Conservation (phyloP, 2,797 vertebrate genomes). For the Pseudotriccus pelzelni region DNA sequence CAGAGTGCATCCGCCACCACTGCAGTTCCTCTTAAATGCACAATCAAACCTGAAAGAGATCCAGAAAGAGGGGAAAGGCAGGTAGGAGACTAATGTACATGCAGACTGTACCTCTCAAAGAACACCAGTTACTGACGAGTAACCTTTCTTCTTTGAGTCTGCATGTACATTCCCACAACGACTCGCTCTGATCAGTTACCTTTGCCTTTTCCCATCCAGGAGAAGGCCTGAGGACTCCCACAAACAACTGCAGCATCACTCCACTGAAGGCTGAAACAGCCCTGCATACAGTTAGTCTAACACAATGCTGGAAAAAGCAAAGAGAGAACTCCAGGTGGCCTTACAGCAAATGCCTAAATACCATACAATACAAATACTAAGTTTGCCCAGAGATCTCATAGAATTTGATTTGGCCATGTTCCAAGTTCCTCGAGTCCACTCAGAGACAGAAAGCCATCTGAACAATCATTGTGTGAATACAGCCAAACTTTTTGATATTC, state of each 20-base stretch:
- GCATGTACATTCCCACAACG: constrained; percentile 43
- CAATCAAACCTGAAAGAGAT: constrained; percentile 71
- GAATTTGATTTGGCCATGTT: neutral
- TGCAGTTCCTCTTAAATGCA: constrained; percentile 65
- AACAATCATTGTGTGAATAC: neutral
- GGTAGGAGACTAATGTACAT: constrained; percentile 68
- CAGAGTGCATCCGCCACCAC: constrained; percentile 65
- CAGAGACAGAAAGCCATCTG: neutral
- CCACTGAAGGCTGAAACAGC: neutral
- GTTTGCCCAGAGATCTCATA: neutral
- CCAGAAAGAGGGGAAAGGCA: constrained; percentile 71
- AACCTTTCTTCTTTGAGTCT: constrained; percentile 71
- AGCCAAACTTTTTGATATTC: neutral
- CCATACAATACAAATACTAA: neutral
- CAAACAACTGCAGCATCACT: neutral
- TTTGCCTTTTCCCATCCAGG: constrained; percentile 21
- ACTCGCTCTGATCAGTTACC: constrained; percentile 9
- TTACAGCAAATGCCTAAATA: neutral
- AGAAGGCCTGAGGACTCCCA: neutral
- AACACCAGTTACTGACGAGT: constrained; percentile 67
- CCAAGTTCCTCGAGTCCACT: neutral
- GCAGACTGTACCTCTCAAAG: constrained; percentile 62
- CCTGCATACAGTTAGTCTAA: neutral
- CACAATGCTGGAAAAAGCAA: neutral
- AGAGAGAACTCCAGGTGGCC: neutral